These are phyloP conservation scores for Anarhynchus alexandrinus DNA, from an alignment of 2,113 vertebrate genomes.

Conservation along the genomic window DNA sequence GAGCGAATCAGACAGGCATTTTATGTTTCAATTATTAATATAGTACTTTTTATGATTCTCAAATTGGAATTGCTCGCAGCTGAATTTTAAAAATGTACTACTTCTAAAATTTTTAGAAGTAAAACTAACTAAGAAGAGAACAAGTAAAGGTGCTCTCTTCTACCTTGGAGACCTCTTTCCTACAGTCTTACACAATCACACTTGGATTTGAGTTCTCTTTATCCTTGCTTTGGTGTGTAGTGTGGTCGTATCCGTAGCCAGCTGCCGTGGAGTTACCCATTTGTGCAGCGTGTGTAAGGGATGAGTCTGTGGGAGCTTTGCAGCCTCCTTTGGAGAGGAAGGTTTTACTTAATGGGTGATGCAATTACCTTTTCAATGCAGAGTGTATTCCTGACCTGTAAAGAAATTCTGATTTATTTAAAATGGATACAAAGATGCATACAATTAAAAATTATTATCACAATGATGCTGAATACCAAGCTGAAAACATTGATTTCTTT, in stretches of 20 bases:
- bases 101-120: conserved; percentile 16
- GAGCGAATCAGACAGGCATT: conserved; percentile 39
- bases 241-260: fast-evolving
- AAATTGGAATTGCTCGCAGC: conserved; percentile 48
- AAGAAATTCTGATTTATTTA: neutral
- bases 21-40: conserved; percentile 38
- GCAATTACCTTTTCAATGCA: too few species aligned
- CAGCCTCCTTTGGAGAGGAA: neutral
- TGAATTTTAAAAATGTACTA: conserved; percentile 52
- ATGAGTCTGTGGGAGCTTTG: neutral
- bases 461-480: neutral
- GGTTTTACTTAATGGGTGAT: neutral
- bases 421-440: neutral
- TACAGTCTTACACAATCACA: neutral
- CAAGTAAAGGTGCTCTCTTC: neutral
- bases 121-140: neutral
- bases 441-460: neutral
- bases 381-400: neutral
- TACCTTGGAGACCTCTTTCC: neutral
- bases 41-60: neutral
- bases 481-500: neutral
- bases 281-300: neutral
- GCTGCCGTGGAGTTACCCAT: fast-evolving
- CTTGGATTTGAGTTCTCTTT: neutral
- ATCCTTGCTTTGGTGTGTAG: neutral